Base-by-base conservation (phyloP, 2,888 invertebrate species). In the Rhaphigaster nebulosa region DNA sequence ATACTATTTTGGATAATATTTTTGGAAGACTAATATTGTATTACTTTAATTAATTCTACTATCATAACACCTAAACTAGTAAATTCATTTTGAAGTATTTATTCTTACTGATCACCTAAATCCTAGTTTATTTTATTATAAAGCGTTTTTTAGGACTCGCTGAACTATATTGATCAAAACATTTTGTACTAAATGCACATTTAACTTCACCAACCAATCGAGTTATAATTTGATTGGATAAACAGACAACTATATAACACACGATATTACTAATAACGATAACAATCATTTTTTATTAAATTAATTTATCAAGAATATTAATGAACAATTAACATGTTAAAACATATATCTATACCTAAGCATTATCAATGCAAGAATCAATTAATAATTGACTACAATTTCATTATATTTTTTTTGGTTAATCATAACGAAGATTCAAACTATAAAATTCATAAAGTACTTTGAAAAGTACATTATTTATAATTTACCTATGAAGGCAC, bases 201-300 rank as follows among this genome's bases (percentile, higher is more conserved):
- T 76, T 76, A 76, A 76, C 8, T 76, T 20, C 34, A 38, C 70
- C 38, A 76, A 6, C 34, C 34, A 76, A 76, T 76, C 70, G 4
- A 15, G 5, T 29, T 65, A 34, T 38, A 20, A 76, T 20, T 76
- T 38, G 70, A 76, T 38, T 76, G 70, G 38, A 76, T 76, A 38
- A 38, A 76, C 4, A 20, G 1, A 76, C 8, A 23, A 76, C 87
- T 20, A 87, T 29, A 50, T 29, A 87, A 34, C 54, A 87, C 87
- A 50, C 50, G 8, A 26, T 87, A 87, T 45, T 45, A 87, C 87
- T 29, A 52, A 45, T 18, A 50, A 23, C 87, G 45, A 84, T 18
- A 84, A 54, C 20, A 29, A 87, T 87, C 54, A 87, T 26, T 87
- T 52, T 87, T 87, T n/a, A 87, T 52, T 87, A 54, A 52, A 52